Evolutionary conservation across 2,888 invertebrate genomes (phyloP).

Genomic region (Meliscaeva auricollis): DNA sequence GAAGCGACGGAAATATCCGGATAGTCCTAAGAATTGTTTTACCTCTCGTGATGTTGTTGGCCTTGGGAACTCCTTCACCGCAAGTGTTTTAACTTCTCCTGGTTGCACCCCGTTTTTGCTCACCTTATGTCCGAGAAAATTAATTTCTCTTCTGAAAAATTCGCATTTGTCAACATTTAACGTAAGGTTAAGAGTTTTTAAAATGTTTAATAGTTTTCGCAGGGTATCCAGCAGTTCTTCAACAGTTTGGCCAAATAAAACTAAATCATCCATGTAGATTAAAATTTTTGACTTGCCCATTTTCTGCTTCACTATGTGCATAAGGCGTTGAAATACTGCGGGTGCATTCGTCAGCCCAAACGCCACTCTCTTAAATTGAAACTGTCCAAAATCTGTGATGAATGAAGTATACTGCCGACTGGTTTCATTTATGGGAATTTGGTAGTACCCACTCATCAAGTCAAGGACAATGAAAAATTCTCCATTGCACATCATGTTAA

Average conservation of each 20-base stretch:
- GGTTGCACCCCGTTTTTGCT: conserved; percentile 4
- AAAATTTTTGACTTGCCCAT: conserved; percentile 3
- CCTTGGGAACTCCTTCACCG: conserved; percentile 4
- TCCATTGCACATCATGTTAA: background rate
- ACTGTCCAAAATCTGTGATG: conserved; percentile 10
- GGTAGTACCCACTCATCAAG: conserved; percentile 30
- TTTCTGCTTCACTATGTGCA: background rate
- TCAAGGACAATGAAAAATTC: conserved; percentile 1
- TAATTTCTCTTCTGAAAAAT: conserved; percentile 17
- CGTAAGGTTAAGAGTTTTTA: background rate
- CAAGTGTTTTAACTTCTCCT: background rate
- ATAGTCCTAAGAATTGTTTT: conserved; percentile 15
- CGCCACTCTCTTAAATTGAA: conserved; percentile 10
- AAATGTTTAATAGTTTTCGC: background rate
- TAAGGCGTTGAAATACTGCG: conserved; percentile 5
- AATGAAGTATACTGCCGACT: conserved; percentile 21
- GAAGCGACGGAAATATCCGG: conserved; percentile 22
- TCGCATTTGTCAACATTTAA: conserved; percentile 12
- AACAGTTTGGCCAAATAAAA: background rate
- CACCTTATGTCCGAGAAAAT: conserved; percentile 16
- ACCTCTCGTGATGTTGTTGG: conserved; percentile 19
- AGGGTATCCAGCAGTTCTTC: background rate
- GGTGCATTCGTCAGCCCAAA: conserved; percentile 15
- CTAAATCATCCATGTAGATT: conserved; percentile 25
- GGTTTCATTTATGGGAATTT: background rate